These are phyloP conservation scores for Scaeva pyrastri DNA, from an alignment of 2,888 invertebrate genomes.

Conservation along the genomic window DNA sequence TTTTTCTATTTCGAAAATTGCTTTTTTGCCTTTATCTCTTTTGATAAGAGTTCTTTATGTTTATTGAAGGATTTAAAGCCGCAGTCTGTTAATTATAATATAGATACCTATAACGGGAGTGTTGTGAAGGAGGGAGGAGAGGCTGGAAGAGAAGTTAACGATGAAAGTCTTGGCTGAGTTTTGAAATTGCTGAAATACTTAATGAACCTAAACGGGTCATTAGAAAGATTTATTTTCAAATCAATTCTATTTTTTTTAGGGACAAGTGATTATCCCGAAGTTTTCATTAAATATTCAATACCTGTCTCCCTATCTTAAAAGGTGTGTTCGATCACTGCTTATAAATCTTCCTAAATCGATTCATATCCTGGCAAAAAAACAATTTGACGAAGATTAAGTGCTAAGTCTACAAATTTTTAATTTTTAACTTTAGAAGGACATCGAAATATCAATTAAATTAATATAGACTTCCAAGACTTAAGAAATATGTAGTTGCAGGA, in stretches of 20 bases:
- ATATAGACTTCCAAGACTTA: too few relatives aligned
- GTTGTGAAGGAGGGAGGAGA: neutral
- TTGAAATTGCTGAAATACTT: neutral
- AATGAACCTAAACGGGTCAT: constrained; percentile 18
- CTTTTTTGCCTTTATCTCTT: constrained; percentile 29
- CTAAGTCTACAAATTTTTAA: too few relatives aligned
- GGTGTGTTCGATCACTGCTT: neutral
- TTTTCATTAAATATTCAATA: neutral
- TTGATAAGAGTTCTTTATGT: constrained; percentile 20
- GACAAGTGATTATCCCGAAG: neutral
- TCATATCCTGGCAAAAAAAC: too few relatives aligned
- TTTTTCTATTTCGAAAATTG: constrained; percentile 10
- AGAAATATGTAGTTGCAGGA: too few relatives aligned
- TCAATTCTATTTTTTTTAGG: neutral
- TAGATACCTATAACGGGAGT: too few relatives aligned
- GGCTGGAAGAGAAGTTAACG: neutral
- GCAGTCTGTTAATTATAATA: constrained; percentile 15
- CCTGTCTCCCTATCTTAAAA: neutral
- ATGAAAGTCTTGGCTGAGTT: neutral
- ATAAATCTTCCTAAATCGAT: neutral
- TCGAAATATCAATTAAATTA: too few relatives aligned
- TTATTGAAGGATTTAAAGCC: constrained; percentile 29
- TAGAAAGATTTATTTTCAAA: neutral
- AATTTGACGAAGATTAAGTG: too few relatives aligned
- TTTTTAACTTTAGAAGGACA: too few relatives aligned